Percentiles rank a stretch among this genome's conserved stretches.
These are phyloP conservation scores for Tetramorium bicarinatum DNA, from an alignment of 2,888 invertebrate species.

Conservation along the genomic window DNA sequence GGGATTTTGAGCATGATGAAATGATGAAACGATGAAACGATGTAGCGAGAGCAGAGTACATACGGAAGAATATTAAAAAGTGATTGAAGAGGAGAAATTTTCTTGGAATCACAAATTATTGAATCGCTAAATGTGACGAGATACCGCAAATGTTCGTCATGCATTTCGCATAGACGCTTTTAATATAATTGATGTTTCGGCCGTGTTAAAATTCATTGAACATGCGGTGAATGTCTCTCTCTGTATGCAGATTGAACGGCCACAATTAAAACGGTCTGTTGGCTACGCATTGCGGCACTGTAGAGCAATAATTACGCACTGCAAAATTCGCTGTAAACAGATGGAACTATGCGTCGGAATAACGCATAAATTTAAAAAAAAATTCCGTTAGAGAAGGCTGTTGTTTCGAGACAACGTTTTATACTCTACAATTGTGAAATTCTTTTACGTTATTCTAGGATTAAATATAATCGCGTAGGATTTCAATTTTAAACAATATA, in stretches of 20 bases:
- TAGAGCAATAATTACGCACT: conserved; percentile 5
- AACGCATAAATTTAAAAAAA: neutral
- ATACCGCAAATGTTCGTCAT: neutral
- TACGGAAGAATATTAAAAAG: neutral
- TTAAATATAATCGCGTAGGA: neutral
- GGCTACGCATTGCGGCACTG: neutral
- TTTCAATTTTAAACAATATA: neutral
- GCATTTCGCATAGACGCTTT: neutral
- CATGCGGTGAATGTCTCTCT: conserved; percentile 6
- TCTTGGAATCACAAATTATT: neutral
- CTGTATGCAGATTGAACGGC: conserved; percentile 32
- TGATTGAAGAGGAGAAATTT: neutral
- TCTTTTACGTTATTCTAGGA: neutral
- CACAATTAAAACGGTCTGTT: conserved; percentile 15
- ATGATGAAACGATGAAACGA: neutral
- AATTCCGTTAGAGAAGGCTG: neutral
- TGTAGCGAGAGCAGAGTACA: neutral
- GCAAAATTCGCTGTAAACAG: neutral
- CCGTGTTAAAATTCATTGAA: conserved; percentile 30
- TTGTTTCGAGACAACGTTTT: neutral
- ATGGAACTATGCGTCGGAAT: neutral
- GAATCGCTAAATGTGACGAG: neutral
- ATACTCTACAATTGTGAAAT: neutral
- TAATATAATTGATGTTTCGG: neutral
- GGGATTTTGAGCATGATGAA: neutral